Percentiles rank a stretch among this genome's conserved stretches.
Evolutionary conservation across 2,888 invertebrate genomes (phyloP).

Genomic region (Dasypogon diadema): DNA sequence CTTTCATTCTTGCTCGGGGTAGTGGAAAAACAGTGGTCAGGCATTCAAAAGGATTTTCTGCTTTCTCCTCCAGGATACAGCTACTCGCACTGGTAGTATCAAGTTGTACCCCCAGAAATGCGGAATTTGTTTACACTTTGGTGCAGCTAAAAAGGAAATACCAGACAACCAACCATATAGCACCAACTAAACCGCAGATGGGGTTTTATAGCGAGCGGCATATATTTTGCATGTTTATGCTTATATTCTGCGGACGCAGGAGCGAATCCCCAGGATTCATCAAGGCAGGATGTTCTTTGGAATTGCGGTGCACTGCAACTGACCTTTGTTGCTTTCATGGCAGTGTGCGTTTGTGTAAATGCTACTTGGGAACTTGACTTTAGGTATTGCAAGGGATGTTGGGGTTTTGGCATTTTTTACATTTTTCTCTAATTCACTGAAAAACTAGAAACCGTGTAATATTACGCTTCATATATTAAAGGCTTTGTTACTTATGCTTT

Average conservation of each 20-base stretch:
- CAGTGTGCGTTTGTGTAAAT: not conserved
- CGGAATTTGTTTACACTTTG: constrained; percentile 54
- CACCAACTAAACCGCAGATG: constrained; percentile 29
- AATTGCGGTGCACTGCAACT: not conserved
- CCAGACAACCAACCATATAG: constrained; percentile 13
- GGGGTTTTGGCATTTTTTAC: not conserved
- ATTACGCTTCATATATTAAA: not conserved
- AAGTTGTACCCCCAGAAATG: constrained; percentile 49
- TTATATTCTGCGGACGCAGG: not conserved
- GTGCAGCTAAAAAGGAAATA: constrained; percentile 49
- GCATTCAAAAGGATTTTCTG: constrained; percentile 36
- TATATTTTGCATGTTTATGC: constrained; percentile 25
- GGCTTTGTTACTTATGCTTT: not conserved
- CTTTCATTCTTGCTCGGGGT: not conserved
- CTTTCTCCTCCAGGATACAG: constrained; percentile 30
- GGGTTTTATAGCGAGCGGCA: not conserved
- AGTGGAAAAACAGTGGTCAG: constrained; percentile 34
- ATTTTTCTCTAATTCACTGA: constrained; percentile 7
- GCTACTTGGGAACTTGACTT: not conserved
- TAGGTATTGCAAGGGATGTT: not conserved
- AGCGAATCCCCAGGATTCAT: constrained; percentile 20
- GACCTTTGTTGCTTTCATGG: not conserved
- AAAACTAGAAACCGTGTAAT: not conserved
- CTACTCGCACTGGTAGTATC: constrained; percentile 19
- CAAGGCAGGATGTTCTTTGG: constrained; percentile 20